A percentile compares a stretch with the other conserved stretches of the same genome.
These are phyloP conservation scores for Watsonalla cultraria DNA, from an alignment of 2,888 invertebrate genomes.

Conservation along the genomic window DNA sequence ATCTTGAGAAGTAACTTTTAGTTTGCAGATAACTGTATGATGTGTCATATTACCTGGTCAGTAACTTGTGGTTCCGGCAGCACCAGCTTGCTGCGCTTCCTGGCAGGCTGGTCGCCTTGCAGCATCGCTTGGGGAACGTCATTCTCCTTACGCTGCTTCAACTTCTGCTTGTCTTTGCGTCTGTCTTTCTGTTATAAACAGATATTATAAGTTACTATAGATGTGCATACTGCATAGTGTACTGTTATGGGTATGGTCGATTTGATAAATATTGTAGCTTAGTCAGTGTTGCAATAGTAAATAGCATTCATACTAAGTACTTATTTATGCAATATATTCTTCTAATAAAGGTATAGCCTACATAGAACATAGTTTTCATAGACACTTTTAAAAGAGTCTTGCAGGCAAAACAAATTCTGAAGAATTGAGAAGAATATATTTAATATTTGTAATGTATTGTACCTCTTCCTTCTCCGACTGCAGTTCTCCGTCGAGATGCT, in stretches of 20 bases:
- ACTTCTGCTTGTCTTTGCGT: constrained; percentile 95
- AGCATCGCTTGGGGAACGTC: constrained; percentile 95
- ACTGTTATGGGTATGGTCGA: too few species aligned
- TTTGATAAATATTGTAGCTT: too few species aligned
- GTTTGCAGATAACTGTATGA: too few species aligned
- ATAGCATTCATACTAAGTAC: too few species aligned
- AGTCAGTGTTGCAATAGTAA: too few species aligned
- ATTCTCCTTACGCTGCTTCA: constrained; percentile 97
- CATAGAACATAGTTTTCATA: too few species aligned
- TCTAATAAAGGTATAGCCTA: too few species aligned
- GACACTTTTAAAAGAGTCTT: background rate
- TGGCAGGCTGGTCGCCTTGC: constrained; percentile 91
- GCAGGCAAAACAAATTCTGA: background rate
- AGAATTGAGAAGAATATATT: background rate
- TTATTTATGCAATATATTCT: too few species aligned
- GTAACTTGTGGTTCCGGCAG: constrained; percentile 98
- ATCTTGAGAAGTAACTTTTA: too few species aligned
- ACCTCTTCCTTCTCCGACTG: constrained; percentile 95
- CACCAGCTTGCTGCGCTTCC: constrained; percentile 96
- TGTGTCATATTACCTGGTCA: constrained; percentile 80
- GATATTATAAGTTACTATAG: background rate
- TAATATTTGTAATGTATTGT: constrained; percentile 3
- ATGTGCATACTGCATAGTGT: too few species aligned
- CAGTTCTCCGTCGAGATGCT: constrained; percentile 95
- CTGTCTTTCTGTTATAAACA: constrained; percentile 84